phyloP scores from a whole-genome alignment of 2,113 vertebrate genomes.

The Sclerurus mexicanus region DNA sequence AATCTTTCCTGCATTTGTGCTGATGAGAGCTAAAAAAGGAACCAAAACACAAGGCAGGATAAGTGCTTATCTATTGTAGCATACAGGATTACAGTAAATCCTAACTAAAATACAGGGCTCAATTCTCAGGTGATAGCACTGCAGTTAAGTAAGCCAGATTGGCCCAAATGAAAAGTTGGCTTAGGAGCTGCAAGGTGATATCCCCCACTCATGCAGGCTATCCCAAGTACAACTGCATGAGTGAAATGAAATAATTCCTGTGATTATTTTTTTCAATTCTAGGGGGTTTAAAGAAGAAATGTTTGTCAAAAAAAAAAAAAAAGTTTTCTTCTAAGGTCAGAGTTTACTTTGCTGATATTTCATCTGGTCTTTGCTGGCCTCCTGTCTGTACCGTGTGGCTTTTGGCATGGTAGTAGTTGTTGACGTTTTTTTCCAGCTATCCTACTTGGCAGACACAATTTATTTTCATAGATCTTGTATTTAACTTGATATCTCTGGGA shows the following conservation, averaged over 20 bases:
- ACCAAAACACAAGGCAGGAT: fast-evolving
- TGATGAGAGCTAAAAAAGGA: background rate
- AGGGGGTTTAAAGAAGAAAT: background rate
- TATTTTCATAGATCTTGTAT: constrained; percentile 8
- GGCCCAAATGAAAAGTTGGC: background rate
- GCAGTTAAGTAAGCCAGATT: background rate
- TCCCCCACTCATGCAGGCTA: background rate
- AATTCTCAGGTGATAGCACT: background rate
- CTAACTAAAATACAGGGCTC: background rate
- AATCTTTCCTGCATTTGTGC: background rate
- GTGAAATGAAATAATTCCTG: background rate
- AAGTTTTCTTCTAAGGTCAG: background rate
- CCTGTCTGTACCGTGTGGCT: background rate
- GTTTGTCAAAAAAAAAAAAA: background rate
- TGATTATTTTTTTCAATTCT: background rate
- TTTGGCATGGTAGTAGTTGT: background rate
- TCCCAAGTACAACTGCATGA: background rate
- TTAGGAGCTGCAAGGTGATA: background rate
- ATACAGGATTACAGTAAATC: background rate
- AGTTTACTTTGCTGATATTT: background rate
- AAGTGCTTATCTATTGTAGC: background rate
- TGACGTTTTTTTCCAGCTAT: background rate
- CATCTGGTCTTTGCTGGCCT: background rate
- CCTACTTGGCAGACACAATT: background rate
- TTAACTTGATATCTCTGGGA: background rate